phyloP scores from a whole-genome alignment of 2,113 vertebrate genomes.

The Oreochromis niloticus region DNA sequence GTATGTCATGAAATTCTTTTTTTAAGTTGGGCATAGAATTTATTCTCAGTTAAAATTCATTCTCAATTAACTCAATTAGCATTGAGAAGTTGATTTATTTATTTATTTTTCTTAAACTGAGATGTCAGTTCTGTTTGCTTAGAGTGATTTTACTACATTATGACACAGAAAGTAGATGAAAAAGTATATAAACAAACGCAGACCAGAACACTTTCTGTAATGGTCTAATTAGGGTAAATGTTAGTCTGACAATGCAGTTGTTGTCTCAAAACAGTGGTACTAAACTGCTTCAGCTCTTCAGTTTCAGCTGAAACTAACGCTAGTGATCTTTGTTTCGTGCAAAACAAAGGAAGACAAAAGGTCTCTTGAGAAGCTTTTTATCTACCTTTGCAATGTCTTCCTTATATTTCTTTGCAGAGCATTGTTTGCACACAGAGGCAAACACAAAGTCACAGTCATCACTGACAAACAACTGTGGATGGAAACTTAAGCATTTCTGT shows the following conservation, averaged over 20 bases:
- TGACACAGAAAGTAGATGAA: not conserved
- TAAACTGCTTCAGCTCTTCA: not conserved
- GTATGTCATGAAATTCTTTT: not conserved
- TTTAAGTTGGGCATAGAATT: accelerated
- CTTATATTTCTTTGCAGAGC: not conserved
- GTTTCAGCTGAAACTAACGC: not conserved
- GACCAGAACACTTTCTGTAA: not conserved
- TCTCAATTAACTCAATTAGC: not conserved
- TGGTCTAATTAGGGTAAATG: accelerated
- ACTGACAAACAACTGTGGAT: not conserved
- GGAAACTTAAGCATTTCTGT: not conserved
- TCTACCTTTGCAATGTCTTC: not conserved
- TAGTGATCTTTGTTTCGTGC: not conserved
- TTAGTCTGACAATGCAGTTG: accelerated
- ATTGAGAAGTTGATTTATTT: accelerated
- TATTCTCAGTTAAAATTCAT: not conserved
- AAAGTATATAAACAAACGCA: accelerated
- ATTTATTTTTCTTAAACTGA: not conserved
- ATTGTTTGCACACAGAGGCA: accelerated
- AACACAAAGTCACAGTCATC: not conserved
- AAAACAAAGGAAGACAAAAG: accelerated
- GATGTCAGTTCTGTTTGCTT: not conserved
- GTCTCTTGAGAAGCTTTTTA: not conserved
- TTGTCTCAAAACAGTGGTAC: not conserved
- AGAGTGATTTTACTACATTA: accelerated